Conservation (phyloP, 1,140 invertebrate species). For the Drosophila cardini region DNA sequence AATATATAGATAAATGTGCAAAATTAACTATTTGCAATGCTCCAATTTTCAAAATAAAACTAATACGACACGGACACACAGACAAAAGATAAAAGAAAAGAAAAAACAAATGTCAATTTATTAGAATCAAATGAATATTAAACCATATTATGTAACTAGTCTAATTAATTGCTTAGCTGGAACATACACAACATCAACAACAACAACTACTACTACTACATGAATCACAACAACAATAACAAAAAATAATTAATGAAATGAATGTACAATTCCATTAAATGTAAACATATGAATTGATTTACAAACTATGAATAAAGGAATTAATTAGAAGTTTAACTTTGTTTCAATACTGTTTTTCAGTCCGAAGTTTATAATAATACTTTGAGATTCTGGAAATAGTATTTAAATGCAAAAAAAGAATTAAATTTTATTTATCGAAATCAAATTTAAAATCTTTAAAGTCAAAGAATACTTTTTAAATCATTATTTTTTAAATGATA, state of each 20-base stretch:
- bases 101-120: slow-evolving; percentile 72
- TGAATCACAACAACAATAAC: too few relatives aligned
- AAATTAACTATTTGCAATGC: slow-evolving; percentile 47
- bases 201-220: slow-evolving; percentile 24
- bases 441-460: too few relatives aligned
- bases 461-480: too few relatives aligned
- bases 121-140: slow-evolving; percentile 80
- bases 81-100: too few relatives aligned
- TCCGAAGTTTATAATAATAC: too few relatives aligned
- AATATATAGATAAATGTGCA: slow-evolving; percentile 14
- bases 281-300: slow-evolving; percentile 77
- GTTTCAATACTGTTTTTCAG: background rate
- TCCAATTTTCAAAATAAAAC: slow-evolving; percentile 33
- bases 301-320: slow-evolving; percentile 75
- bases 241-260: slow-evolving; percentile 50
- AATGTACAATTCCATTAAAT: slow-evolving; percentile 77
- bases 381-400: too few relatives aligned
- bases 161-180: slow-evolving; percentile 75
- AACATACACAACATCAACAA: slow-evolving; percentile 56
- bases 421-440: too few relatives aligned
- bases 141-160: slow-evolving; percentile 83
- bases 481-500: background rate
- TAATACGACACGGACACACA: slow-evolving; percentile 39
- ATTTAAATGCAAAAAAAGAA: too few relatives aligned
- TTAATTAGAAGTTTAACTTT: slow-evolving; percentile 57